Percentiles rank a stretch among this genome's conserved stretches.
These are phyloP conservation scores for Hydrolagus colliei DNA, from an alignment of 2,797 vertebrate genomes.

Conservation along the genomic window DNA sequence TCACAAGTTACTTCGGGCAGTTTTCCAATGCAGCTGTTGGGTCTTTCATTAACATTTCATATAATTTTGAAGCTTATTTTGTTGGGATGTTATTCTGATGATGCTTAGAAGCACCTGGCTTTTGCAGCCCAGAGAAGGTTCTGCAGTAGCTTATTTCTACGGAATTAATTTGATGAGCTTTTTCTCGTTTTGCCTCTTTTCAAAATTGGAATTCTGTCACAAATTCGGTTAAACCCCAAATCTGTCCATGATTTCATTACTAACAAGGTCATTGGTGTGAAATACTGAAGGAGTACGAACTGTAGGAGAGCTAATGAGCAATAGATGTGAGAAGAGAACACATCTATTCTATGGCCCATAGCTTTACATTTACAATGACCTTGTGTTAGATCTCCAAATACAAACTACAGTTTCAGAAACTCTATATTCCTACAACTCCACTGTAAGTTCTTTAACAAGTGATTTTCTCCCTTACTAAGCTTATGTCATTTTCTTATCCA, in stretches of 20 bases:
- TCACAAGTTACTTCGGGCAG: background rate
- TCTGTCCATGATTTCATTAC: background rate
- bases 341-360: background rate
- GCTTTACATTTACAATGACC: conserved; percentile 3
- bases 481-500: background rate
- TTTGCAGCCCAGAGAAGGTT: background rate
- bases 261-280: background rate
- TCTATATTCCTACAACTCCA: background rate
- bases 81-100: conserved; percentile 10
- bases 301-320: background rate
- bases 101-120: background rate
- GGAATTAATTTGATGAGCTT: background rate
- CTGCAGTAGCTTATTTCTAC: background rate
- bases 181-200: background rate
- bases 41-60: conserved; percentile 24
- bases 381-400: background rate
- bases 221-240: background rate
- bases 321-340: background rate
- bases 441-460: background rate
- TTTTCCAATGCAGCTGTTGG: conserved; percentile 27
- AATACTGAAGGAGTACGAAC: background rate
- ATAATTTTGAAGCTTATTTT: conserved; percentile 7
- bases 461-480: background rate
- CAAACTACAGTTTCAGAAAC: background rate
- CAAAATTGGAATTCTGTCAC: background rate